phyloP scores from a whole-genome alignment of 2,888 invertebrate species.

The Lysandra coridon region DNA sequence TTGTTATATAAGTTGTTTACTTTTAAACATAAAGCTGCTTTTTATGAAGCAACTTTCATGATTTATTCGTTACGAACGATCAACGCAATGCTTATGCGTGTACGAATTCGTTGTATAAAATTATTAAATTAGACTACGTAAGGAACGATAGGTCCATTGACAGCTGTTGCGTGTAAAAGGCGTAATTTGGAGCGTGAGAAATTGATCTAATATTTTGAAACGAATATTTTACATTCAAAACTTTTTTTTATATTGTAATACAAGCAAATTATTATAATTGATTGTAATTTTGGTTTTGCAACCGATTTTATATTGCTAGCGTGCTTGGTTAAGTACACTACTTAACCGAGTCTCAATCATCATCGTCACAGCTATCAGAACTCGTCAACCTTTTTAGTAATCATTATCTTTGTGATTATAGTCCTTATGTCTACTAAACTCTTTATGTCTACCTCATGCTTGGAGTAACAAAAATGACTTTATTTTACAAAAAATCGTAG shows the following conservation, averaged over 20 bases:
- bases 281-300: slow-evolving; percentile 2
- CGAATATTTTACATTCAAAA: background rate
- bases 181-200: background rate
- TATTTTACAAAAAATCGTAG: background rate
- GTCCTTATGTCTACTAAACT: background rate
- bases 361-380: background rate
- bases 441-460: background rate
- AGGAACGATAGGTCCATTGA: background rate
- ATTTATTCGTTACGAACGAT: slow-evolving; percentile 3
- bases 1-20: slow-evolving; percentile 24
- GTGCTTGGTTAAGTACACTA: background rate
- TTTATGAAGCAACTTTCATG: slow-evolving; percentile 12
- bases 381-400: background rate
- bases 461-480: background rate
- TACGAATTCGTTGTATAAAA: background rate
- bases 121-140: background rate
- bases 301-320: background rate
- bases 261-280: background rate
- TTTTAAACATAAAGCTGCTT: slow-evolving; percentile 14
- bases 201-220: background rate
- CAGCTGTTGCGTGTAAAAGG: slow-evolving; percentile 1
- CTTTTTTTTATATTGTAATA: background rate
- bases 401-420: background rate
- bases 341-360: background rate
- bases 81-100: background rate